Evolutionary conservation across 2,888 invertebrate genomes (phyloP), one percentile per base, ranked within the genome.

Genomic region (Xanthia togata): DNA sequence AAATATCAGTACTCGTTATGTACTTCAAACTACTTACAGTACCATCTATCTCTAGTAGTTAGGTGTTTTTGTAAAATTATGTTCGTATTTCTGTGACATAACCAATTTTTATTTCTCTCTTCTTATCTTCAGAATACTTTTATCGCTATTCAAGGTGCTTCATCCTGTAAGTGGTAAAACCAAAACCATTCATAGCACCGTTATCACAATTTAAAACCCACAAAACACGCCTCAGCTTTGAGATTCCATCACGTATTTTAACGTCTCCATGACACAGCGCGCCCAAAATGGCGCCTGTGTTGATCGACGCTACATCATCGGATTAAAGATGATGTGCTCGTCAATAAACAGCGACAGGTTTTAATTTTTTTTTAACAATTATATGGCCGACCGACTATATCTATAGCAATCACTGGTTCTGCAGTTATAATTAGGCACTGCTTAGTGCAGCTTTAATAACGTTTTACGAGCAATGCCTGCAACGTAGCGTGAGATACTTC

Each of bases 211-310:
- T 35, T 6, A 57, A 80, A 67, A 53, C 44, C 12, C 35, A 62
- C 35, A 44, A 35, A 11, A 53, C 59, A 73, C 70, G 41, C 50
- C 11, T 63, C 11, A 26, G 14, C 23, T 2, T 5, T 57, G 26
- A 67, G 59, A 87, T 87, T 70, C 86, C 83, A 78, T 83, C 88
- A 87, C 86, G 88, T 83, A 63, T 38, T 59, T 5, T 4, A 70
- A 69, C 59, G 69, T 69, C 38, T 38, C 44, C 23, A 64, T 83
- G 88, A 76, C 88, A 86, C 65, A 79, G 2, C 55, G 35, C 5
- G 38, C 63, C 72, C 76, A 87, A 83, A 79, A 85, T 84, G 87
- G 87, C 79, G 81, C 63, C 81, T 71, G 74, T 70, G 72, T 81
- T 81, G 73, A 82, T 64, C 17, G 55, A 78, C 69, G 63, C 63